Percentiles rank a stretch among this genome's conserved stretches.
These are phyloP conservation scores for Thecocarcelia acutangulata DNA, from an alignment of 2,888 invertebrate species.

Conservation along the genomic window DNA sequence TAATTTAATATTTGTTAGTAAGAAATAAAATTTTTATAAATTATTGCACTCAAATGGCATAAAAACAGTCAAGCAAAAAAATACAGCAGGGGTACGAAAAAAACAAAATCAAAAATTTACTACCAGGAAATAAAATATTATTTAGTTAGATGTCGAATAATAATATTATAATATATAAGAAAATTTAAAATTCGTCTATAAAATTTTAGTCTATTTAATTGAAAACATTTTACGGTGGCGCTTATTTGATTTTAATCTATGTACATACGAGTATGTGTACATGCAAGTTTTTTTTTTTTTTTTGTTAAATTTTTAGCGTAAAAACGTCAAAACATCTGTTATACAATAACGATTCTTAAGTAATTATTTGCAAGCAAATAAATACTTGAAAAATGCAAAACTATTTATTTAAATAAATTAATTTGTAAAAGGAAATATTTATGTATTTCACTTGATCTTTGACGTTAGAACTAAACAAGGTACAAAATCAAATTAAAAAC, in stretches of 20 bases:
- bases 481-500: neutral
- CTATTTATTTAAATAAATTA: conserved; percentile 21
- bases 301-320: conserved; percentile 4
- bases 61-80: neutral
- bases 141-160: neutral
- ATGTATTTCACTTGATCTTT: conserved; percentile 25
- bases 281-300: too few relatives aligned
- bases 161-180: neutral
- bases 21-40: neutral
- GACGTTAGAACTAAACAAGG: conserved; percentile 14
- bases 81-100: neutral
- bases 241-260: conserved; percentile 12
- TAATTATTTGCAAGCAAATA: conserved; percentile 41
- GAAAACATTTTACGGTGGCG: conserved; percentile 40
- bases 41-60: neutral
- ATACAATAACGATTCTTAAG: conserved; percentile 48
- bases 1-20: conserved; percentile 11
- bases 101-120: neutral
- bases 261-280: too few relatives aligned
- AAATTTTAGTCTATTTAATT: conserved; percentile 18
- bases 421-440: conserved; percentile 6
- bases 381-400: conserved; percentile 1
- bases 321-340: conserved; percentile 55
- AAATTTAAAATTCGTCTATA: conserved; percentile 2
- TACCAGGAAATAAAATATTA: conserved; percentile 29